A percentile compares a stretch with the other conserved stretches of the same genome.
These are phyloP conservation scores for Eulemur rubriventer DNA, from an alignment of 2,797 vertebrate species.

Conservation along the genomic window DNA sequence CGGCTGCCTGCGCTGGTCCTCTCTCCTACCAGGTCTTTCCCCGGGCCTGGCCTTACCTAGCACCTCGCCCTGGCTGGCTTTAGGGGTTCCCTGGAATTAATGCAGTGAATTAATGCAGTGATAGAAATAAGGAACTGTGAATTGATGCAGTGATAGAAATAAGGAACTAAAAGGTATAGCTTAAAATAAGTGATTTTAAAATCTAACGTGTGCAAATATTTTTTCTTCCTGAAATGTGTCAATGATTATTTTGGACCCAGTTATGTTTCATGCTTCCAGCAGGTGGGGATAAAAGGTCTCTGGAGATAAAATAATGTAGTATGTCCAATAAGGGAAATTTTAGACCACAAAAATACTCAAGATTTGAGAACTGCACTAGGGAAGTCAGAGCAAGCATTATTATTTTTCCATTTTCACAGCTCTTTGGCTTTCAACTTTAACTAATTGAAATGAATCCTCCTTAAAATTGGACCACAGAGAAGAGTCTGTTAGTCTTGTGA, in stretches of 20 bases:
- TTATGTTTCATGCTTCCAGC: slow-evolving; percentile 58
- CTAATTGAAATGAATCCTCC: background rate
- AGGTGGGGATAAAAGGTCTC: slow-evolving; percentile 69
- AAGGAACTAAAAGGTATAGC: background rate
- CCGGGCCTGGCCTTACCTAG: too few relatives aligned
- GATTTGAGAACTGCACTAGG: background rate
- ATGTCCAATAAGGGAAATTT: background rate
- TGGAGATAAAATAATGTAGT: slow-evolving; percentile 50
- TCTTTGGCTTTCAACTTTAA: slow-evolving; percentile 3
- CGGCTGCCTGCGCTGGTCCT: too few relatives aligned
- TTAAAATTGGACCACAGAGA: background rate
- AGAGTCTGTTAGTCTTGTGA: background rate
- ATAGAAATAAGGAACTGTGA: background rate
- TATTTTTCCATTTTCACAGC: background rate
- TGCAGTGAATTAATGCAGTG: too few relatives aligned
- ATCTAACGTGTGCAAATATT: background rate
- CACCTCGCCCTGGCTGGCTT: too few relatives aligned
- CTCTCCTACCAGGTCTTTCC: too few relatives aligned
- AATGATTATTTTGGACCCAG: slow-evolving; percentile 30
- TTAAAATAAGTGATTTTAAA: slow-evolving; percentile 25
- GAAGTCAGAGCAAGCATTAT: background rate
- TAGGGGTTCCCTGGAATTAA: too few relatives aligned
- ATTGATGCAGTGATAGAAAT: slow-evolving; percentile 1
- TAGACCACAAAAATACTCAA: background rate
- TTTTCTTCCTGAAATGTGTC: slow-evolving; percentile 43